A percentile compares a stretch with the other conserved stretches of the same genome.
These are phyloP conservation scores for Tragulus kanchil DNA, from an alignment of 2,113 vertebrate genomes.

Conservation along the genomic window DNA sequence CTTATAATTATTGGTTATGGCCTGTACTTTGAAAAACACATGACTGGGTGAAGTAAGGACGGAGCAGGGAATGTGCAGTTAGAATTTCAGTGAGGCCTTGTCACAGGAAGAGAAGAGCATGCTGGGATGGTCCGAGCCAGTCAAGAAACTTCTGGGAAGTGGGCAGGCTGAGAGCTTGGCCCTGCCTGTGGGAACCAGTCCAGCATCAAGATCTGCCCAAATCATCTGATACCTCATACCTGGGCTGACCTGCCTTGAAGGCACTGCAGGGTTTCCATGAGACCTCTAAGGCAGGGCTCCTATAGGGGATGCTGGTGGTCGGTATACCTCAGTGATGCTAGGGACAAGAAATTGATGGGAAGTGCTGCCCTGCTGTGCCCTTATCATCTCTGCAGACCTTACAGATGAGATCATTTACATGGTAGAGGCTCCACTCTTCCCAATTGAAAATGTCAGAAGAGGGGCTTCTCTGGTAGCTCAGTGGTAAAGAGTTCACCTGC, in stretches of 20 bases:
- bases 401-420: background rate
- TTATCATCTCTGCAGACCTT: background rate
- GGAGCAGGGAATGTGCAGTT: background rate
- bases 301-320: background rate
- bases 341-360: background rate
- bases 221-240: background rate
- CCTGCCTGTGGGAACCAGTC: background rate
- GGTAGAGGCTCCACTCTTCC: background rate
- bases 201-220: background rate
- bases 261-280: background rate
- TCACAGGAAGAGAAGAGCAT: slow-evolving; percentile 10
- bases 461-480: too few relatives aligned
- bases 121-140: background rate
- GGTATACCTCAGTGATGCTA: background rate
- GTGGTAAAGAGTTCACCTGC: too few relatives aligned
- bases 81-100: slow-evolving; percentile 21
- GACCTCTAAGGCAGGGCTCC: background rate
- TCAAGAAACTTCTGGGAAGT: slow-evolving; percentile 41
- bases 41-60: background rate
- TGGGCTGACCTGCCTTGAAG: background rate
- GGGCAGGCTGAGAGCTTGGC: background rate
- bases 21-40: background rate
- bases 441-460: background rate
- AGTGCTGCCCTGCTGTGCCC: background rate
- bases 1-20: background rate